Conservation (phyloP, 2,888 invertebrate species). For the Mythimna loreyi region DNA sequence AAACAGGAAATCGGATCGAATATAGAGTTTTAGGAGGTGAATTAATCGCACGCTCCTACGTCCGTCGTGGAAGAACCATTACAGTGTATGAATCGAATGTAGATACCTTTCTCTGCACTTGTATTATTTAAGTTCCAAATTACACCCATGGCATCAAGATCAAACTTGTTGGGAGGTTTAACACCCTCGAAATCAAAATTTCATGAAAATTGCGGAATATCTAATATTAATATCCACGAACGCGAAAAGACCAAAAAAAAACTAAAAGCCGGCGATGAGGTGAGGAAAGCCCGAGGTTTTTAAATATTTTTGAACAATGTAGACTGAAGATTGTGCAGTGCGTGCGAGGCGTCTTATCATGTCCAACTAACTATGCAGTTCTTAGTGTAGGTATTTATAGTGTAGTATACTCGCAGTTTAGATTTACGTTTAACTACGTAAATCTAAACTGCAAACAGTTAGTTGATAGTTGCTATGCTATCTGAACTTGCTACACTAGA, state of each 20-base stretch:
- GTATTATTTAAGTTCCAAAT: neutral
- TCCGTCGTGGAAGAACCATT: neutral
- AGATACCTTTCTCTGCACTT: constrained; percentile 15
- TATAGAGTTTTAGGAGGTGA: constrained; percentile 8
- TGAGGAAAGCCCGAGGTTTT: neutral
- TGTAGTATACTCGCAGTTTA: no score
- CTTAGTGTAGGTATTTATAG: no score
- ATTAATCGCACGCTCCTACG: constrained; percentile 2
- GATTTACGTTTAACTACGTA: no score
- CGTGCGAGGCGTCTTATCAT: neutral
- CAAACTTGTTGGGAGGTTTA: rapidly evolving
- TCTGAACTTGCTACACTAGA: no score
- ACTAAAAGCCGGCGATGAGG: neutral
- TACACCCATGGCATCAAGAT: constrained; percentile 37
- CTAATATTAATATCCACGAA: no score
- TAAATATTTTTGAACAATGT: neutral
- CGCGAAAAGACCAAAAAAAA: no score
- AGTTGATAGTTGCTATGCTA: no score
- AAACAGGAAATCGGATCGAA: neutral
- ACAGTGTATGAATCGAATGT: constrained; percentile 18
- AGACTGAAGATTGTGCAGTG: neutral
- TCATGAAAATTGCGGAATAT: constrained; percentile 15
- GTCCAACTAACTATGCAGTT: neutral
- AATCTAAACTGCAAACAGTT: no score
- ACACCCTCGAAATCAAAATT: neutral